These are phyloP conservation scores for Tachysurus vachellii DNA, from an alignment of 2,113 vertebrate genomes.

Conservation along the genomic window DNA sequence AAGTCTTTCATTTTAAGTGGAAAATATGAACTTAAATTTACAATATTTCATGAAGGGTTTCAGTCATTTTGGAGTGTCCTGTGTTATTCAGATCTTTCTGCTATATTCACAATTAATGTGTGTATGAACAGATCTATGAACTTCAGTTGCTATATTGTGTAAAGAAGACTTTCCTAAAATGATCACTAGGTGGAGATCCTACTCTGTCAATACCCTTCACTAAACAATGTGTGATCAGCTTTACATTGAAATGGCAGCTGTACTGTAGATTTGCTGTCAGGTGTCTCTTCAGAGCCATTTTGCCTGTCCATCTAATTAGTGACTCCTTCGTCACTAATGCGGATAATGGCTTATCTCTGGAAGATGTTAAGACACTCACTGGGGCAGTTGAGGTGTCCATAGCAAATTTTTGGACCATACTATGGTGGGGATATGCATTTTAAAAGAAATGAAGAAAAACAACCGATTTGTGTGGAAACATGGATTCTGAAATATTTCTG, in stretches of 20 bases:
- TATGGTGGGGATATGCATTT: neutral
- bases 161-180: neutral
- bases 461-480: neutral
- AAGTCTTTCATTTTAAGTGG: neutral
- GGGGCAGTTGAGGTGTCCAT: slow-evolving; percentile 42
- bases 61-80: neutral
- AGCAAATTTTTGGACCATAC: slow-evolving; percentile 26
- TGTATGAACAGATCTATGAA: no score
- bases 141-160: neutral
- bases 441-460: slow-evolving; percentile 14
- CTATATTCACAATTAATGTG: neutral
- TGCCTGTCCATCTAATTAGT: slow-evolving; percentile 65
- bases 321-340: slow-evolving; percentile 66
- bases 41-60: neutral
- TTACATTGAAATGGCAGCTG: neutral
- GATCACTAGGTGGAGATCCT: neutral
- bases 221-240: neutral
- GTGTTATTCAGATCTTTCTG: neutral
- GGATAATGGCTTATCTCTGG: slow-evolving; percentile 68
- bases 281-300: slow-evolving; percentile 43
- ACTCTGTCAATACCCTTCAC: neutral
- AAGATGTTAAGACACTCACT: slow-evolving; percentile 41
- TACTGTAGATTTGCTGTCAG: neutral
- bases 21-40: neutral
- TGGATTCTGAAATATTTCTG: slow-evolving; percentile 45